These are phyloP conservation scores for Amiota mariae DNA, from an alignment of 2,888 invertebrate genomes.

Conservation along the genomic window DNA sequence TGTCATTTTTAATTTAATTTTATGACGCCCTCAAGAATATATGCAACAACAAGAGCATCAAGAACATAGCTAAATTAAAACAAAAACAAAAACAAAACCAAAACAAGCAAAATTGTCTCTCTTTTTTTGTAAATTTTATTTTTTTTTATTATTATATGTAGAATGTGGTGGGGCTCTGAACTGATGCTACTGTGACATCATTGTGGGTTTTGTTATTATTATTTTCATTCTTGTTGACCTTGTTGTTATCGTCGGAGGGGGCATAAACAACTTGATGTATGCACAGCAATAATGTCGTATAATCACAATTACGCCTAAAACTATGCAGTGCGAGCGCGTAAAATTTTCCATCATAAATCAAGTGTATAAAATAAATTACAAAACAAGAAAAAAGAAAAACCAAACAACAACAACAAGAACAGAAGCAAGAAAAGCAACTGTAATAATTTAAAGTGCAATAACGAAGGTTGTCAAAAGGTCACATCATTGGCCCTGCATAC, in stretches of 20 bases:
- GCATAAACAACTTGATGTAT: slow-evolving; percentile 19
- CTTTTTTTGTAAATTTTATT: neutral
- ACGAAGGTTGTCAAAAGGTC: slow-evolving; percentile 8
- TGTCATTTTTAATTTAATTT: slow-evolving; percentile 66
- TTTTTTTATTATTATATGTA: too few species aligned
- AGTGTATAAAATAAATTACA: slow-evolving; percentile 56
- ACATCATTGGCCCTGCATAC: neutral
- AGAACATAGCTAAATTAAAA: neutral
- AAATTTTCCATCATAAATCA: slow-evolving; percentile 59
- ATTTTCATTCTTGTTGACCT: neutral
- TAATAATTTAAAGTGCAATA: slow-evolving; percentile 19
- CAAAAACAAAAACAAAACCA: slow-evolving; percentile 40
- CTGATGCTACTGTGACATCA: too few species aligned
- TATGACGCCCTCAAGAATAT: slow-evolving; percentile 59
- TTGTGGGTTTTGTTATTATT: slow-evolving; percentile 32
- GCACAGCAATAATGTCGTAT: slow-evolving; percentile 41
- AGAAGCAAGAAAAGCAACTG: neutral
- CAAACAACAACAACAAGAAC: slow-evolving; percentile 27
- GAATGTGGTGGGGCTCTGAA: too few species aligned
- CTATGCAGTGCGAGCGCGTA: slow-evolving; percentile 55
- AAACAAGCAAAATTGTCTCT: slow-evolving; percentile 29
- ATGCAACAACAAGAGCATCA: slow-evolving; percentile 39
- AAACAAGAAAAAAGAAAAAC: slow-evolving; percentile 9
- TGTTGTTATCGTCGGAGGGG: neutral
- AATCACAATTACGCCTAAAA: slow-evolving; percentile 61